phyloP scores from a whole-genome alignment of 2,113 vertebrate genomes.

The Monopterus albus region DNA sequence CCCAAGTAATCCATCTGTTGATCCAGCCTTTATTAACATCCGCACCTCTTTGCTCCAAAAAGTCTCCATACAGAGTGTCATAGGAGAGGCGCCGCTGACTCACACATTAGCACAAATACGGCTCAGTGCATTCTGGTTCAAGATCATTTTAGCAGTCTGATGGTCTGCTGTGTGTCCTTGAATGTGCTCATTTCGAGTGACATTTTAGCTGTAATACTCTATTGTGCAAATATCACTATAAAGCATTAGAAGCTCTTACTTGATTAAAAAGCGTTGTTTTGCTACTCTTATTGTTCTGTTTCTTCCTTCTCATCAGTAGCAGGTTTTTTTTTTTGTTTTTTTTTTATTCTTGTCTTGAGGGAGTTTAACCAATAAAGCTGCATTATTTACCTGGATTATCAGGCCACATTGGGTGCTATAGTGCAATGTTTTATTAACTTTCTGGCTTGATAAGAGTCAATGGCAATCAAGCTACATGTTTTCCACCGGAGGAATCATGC shows the following conservation, averaged over 20 bases:
- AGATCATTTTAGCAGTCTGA: conserved; percentile 11
- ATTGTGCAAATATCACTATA: conserved; percentile 61
- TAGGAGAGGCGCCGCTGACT: not conserved
- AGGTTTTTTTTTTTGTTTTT: conserved; percentile 37
- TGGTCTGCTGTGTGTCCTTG: conserved; percentile 17
- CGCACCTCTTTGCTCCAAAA: conserved; percentile 67
- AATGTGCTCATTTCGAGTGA: conserved; percentile 62
- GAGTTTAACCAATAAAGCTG: conserved; percentile 64
- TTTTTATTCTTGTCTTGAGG: conserved; percentile 46
- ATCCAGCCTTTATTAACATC: conserved; percentile 77
- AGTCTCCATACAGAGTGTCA: conserved; percentile 36
- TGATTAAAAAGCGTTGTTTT: conserved; percentile 59
- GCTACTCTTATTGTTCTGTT: conserved; percentile 31
- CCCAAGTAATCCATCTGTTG: conserved; percentile 72
- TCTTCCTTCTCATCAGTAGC: conserved; percentile 1
- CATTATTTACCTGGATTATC: conserved; percentile 75
- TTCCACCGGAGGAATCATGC: conserved; percentile 59
- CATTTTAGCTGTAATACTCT: conserved; percentile 56
- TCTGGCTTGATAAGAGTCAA: conserved; percentile 51
- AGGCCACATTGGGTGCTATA: conserved; percentile 49
- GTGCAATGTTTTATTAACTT: conserved; percentile 67
- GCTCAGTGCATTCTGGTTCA: not conserved
- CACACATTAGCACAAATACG: conserved; percentile 6
- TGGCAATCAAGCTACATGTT: conserved; percentile 63
- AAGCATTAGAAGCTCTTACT: conserved; percentile 28